Evolutionary conservation across 2,113 vertebrate species (phyloP), one percentile per base, ranked within the genome.

Genomic region (Mola mola): DNA sequence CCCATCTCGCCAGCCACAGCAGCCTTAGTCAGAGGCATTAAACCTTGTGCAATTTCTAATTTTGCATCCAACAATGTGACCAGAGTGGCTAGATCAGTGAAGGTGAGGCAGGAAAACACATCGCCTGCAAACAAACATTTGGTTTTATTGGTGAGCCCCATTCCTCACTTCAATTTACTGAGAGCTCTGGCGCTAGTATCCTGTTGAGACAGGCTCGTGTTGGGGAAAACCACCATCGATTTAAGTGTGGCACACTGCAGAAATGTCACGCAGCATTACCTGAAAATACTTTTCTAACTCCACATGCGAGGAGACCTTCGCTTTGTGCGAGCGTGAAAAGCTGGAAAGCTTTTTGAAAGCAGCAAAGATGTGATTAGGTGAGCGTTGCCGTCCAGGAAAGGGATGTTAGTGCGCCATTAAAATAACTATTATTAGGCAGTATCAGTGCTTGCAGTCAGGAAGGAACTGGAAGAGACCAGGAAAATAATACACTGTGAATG

Each of bases 91-190:
- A 16, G 69, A 76, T 76, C 48, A 85, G 46, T 63, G 44, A 42
- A 73, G 55, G 75, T 63, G 77, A 64, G 76, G 70, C 78, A 70
- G 81, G 81, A 86, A 87, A 78, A 83, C 61, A 59, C 64, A 77
- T 20, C 22, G 86, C 84, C 86, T 75, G 74, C 63, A 85, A 82
- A 86, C 78, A 86, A 78, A 82, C 72, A 73, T 76, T 80, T 51
- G 63, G 48, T 80, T 88, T 89, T 90, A 87, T 86, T 79, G 77
- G 73, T 56, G 68, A 70, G 64, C 63, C 69, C 43, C 55, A 63
- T 76, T 65, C 56, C 44, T 85, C 79, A 76, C 89, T 88, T 78
- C 88, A 90, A 90, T 89, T 88, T 88, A 29, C 66, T 34, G 64
- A 56, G 60, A 67, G 56, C 70, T 75, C 67, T 75, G 68, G 72